These are phyloP conservation scores for Xanthia icteritia DNA, from an alignment of 2,888 invertebrate species.

Conservation along the genomic window DNA sequence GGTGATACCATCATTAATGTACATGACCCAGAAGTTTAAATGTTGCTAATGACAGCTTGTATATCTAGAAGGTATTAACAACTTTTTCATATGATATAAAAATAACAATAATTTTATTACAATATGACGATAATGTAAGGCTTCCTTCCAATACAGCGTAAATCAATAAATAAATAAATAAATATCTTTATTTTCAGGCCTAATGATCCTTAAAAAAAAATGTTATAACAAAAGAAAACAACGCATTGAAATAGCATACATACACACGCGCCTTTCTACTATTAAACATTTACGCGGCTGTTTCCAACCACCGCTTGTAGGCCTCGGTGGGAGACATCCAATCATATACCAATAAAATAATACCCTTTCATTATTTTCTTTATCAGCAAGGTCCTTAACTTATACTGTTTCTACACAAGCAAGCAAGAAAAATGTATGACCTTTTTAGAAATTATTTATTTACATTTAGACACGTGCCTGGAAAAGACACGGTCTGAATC, in stretches of 20 bases:
- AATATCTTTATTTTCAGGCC: too few species aligned
- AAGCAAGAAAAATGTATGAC: neutral
- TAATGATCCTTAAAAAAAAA: too few species aligned
- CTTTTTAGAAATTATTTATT: neutral
- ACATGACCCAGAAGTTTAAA: neutral
- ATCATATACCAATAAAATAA: too few species aligned
- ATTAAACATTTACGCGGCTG: too few species aligned
- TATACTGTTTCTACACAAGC: too few species aligned
- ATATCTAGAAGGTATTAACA: neutral
- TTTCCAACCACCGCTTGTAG: too few species aligned
- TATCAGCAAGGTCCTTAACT: too few species aligned
- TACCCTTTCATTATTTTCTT: too few species aligned
- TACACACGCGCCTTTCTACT: too few species aligned
- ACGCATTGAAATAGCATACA: too few species aligned
- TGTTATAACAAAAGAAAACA: too few species aligned
- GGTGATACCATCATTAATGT: neutral
- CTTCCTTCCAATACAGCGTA: neutral
- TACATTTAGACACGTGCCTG: neutral
- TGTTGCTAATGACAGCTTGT: neutral
- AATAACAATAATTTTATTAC: neutral
- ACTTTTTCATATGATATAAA: neutral
- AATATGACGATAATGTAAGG: neutral
- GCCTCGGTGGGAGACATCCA: too few species aligned
- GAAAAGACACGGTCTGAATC: neutral
- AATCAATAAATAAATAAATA: neutral